A percentile compares a stretch with the other conserved stretches of the same genome.
Conservation (phyloP, 2,113 vertebrate genomes). For the Engraulis encrasicolus region DNA sequence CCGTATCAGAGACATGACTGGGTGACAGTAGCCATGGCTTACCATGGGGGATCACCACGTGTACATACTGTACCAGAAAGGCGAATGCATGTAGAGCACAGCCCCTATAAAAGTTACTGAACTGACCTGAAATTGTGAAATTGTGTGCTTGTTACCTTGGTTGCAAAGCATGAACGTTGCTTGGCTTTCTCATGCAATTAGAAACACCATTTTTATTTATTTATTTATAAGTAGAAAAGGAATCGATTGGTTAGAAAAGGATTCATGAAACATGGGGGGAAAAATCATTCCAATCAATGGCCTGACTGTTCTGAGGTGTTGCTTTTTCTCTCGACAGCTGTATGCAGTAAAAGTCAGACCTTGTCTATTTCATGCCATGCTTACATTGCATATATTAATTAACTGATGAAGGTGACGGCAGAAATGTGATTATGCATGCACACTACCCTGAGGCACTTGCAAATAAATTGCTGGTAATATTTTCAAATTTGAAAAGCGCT, state of each 20-base stretch:
- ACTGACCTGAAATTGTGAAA: too few species aligned
- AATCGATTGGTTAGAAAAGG: background rate
- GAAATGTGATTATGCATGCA: background rate
- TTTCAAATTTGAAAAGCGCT: background rate
- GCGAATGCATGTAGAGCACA: background rate
- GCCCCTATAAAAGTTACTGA: constrained; percentile 9
- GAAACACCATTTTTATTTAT: background rate
- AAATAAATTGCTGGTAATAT: background rate
- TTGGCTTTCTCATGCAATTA: background rate
- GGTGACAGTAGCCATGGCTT: background rate
- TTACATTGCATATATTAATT: background rate
- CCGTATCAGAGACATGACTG: background rate
- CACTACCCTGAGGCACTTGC: background rate
- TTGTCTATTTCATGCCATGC: background rate
- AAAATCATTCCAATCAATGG: background rate
- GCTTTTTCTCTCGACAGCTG: background rate
- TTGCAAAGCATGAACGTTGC: background rate
- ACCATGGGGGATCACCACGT: too few species aligned
- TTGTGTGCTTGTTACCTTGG: constrained; percentile 32
- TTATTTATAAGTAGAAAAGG: too few species aligned
- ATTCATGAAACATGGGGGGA: background rate
- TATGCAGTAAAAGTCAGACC: background rate
- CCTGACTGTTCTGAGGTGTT: background rate
- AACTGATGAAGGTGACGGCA: background rate
- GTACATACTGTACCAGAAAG: constrained; percentile 24